These are phyloP conservation scores for Miichthys miiuy DNA, from an alignment of 2,797 vertebrate species.

Conservation along the genomic window DNA sequence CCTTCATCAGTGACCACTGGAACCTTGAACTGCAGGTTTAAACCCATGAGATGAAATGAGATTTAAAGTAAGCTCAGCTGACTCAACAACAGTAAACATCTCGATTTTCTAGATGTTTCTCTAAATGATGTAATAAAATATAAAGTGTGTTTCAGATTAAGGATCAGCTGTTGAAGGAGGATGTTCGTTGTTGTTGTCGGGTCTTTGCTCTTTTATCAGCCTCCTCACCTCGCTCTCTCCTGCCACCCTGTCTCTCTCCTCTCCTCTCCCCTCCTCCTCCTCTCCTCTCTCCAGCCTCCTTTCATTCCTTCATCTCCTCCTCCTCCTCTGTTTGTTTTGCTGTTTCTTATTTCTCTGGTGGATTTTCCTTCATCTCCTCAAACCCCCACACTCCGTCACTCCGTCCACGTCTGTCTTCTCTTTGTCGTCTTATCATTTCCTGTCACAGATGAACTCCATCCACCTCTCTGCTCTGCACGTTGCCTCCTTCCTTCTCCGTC, in stretches of 20 bases:
- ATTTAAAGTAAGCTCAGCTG: not conserved
- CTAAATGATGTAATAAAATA: no score
- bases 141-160: not conserved
- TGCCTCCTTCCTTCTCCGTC: not conserved
- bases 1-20: no score
- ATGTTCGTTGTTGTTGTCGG: not conserved
- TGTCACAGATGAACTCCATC: conserved; percentile 8
- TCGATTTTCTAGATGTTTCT: no score
- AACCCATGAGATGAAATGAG: not conserved
- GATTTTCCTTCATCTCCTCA: not conserved
- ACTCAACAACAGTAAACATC: no score
- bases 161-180: not conserved
- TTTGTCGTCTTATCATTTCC: conserved; percentile 15
- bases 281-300: conserved; percentile 28
- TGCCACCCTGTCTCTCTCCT: conserved; percentile 32
- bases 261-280: not conserved
- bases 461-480: not conserved
- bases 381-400: not conserved
- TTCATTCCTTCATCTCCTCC: conserved; percentile 24
- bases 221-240: conserved; percentile 6
- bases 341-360: conserved; percentile 23
- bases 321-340: conserved; percentile 23
- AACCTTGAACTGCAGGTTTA: not conserved
- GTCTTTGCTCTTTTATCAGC: conserved; percentile 37
- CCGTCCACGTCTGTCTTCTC: not conserved